phyloP scores from a whole-genome alignment of 1,140 invertebrate species.

The Epicauta chinensis region DNA sequence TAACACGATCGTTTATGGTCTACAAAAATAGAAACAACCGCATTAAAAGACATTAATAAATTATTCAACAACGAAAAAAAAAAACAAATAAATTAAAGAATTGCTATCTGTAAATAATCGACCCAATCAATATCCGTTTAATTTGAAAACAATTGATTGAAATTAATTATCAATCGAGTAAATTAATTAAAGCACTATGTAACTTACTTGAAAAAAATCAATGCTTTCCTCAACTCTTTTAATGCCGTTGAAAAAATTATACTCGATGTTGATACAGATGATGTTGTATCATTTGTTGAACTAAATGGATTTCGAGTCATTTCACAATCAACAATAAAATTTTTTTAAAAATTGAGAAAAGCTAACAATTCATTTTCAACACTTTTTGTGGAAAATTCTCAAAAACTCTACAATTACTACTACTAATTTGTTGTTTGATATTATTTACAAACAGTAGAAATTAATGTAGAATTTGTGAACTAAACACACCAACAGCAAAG shows the following conservation, averaged over 20 bases:
- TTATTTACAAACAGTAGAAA: conserved; percentile 21
- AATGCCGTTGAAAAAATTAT: conserved; percentile 53
- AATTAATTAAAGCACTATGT: neutral
- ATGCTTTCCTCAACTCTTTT: conserved; percentile 39
- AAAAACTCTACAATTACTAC: conserved; percentile 15
- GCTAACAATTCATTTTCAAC: neutral
- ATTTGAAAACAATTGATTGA: too few species aligned
- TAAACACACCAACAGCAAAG: too few species aligned
- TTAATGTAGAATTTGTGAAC: conserved; percentile 17
- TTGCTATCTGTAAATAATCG: too few species aligned
- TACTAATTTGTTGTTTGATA: conserved; percentile 16
- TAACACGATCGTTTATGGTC: too few species aligned
- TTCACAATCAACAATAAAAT: conserved; percentile 1
- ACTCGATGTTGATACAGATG: conserved; percentile 40
- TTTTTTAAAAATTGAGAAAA: neutral
- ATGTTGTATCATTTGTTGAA: conserved; percentile 39
- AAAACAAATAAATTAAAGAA: too few species aligned
- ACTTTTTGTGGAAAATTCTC: neutral
- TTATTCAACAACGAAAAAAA: too few species aligned
- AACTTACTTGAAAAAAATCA: conserved; percentile 39
- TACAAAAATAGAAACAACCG: too few species aligned
- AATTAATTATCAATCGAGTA: neutral
- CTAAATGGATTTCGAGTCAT: conserved; percentile 8
- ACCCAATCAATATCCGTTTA: too few species aligned
- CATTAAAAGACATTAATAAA: too few species aligned